Evolutionary conservation across 2,888 invertebrate genomes (phyloP), one percentile per base, ranked within the genome.

Genomic region (Athalia cordata): DNA sequence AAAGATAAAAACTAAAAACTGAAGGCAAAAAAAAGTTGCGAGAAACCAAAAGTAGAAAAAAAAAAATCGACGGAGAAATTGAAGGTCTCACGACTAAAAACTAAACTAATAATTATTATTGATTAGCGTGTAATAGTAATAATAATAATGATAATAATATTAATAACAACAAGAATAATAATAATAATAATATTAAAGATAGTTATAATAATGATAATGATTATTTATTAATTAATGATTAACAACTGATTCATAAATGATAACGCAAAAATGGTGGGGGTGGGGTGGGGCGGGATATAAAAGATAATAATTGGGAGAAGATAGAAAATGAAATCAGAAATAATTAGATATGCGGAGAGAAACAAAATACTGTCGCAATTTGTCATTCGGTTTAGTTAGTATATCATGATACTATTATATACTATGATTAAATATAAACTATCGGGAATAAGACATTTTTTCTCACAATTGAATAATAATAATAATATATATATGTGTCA

Each of bases 221-320:
- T 29, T 29, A 29, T 29, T 29, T 29, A 29, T 29, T 29, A 29
- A 29, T 29, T 29, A 29, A 29, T 29, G 29, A 29, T 29, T 29
- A 29, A 29, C 29, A 29, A 29, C 29, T 29, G 29, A 29, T 29
- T 29, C 29, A 29, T 29, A 29, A 29, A 29, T 0, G 29, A 29
- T 29, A 0, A 29, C 2, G 29, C 29, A 29, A 29, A 29, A 29
- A 29, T 29, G 29, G 29, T 0, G 29, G 29, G 29, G 43, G 15
- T 50, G 45, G 43, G 67, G 61, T 66, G 6, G 65, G 66, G 29
- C 29, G 29, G 29, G 29, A 29, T 29, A 29, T 29, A 29, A 50
- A n/a, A 55, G 72, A 78, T 29, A 29, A 29, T 29, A 76, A 50
- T 75, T 80, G 79, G 77, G 81, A 78, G 64, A 70, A 77, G 49